Conservation (phyloP, 1,140 invertebrate species). For the Daktulosphaira vitifoliae region DNA sequence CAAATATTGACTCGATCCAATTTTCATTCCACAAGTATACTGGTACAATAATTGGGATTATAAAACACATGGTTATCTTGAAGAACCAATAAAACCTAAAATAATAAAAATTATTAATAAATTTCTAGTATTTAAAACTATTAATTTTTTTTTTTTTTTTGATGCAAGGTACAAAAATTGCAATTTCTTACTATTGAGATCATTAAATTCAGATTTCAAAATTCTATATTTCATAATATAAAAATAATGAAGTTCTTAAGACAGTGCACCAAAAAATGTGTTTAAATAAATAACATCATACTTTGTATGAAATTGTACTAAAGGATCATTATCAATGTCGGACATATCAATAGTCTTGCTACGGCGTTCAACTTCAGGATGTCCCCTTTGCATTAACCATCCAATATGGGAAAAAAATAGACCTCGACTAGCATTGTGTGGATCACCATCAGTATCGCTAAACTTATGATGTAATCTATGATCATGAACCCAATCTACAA, state of each 20-base stretch:
- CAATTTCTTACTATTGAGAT: too few species aligned
- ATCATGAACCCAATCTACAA: slow-evolving; percentile 48
- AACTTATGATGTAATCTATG: slow-evolving; percentile 58
- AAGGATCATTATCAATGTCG: slow-evolving; percentile 60
- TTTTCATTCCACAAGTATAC: slow-evolving; percentile 56
- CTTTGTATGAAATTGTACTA: slow-evolving; percentile 62
- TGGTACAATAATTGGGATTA: slow-evolving; percentile 56
- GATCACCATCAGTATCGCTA: slow-evolving; percentile 56
- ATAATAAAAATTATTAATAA: slow-evolving; percentile 14
- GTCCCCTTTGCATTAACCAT: slow-evolving; percentile 55
- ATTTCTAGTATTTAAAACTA: too few species aligned
- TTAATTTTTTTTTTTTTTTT: too few species aligned
- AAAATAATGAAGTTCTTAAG: too few species aligned
- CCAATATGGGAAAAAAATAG: slow-evolving; percentile 61
- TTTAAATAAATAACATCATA: slow-evolving; percentile 42
- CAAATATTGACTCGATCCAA: slow-evolving; percentile 42
- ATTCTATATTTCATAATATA: too few species aligned
- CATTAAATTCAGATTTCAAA: too few species aligned
- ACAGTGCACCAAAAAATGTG: too few species aligned
- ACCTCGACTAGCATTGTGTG: slow-evolving; percentile 55
- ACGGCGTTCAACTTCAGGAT: slow-evolving; percentile 54
- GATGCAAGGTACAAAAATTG: too few species aligned
- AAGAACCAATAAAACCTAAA: slow-evolving; percentile 50
- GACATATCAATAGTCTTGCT: slow-evolving; percentile 60
- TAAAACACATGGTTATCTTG: slow-evolving; percentile 68